Evolutionary conservation across 2,888 invertebrate species (phyloP).

Genomic region (Drosophila anceps): DNA sequence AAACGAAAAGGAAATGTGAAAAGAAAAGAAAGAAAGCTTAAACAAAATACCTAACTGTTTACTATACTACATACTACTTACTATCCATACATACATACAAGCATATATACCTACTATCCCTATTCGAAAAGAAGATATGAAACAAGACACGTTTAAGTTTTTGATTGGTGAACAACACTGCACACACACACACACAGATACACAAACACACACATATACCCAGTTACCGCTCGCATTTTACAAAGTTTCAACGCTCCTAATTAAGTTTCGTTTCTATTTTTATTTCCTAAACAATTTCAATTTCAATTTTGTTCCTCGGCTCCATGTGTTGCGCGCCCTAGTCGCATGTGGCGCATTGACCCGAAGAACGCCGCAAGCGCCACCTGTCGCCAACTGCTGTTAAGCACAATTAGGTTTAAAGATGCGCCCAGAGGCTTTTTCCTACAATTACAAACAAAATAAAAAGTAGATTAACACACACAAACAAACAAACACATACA

Average conservation of each 20-base stretch:
- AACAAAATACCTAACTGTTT: constrained; percentile 65
- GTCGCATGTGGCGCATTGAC: constrained; percentile 56
- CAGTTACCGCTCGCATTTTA: constrained; percentile 56
- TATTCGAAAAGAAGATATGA: constrained; percentile 23
- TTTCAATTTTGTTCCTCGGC: constrained; percentile 63
- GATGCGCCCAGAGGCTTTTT: constrained; percentile 79
- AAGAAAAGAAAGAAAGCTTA: constrained; percentile 51
- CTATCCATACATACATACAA: constrained; percentile 50
- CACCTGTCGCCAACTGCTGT: constrained; percentile 65
- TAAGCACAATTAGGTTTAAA: constrained; percentile 77
- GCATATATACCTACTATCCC: constrained; percentile 55
- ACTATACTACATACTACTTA: constrained; percentile 73
- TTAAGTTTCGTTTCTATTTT: constrained; percentile 31
- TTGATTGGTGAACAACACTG: constrained; percentile 51
- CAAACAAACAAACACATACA: constrained; percentile 45
- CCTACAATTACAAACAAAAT: constrained; percentile 59
- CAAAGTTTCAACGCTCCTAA: constrained; percentile 61
- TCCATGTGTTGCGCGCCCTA: constrained; percentile 49
- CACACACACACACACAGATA: constrained; percentile 5
- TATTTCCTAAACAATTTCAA: constrained; percentile 24
- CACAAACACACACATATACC: constrained; percentile 3
- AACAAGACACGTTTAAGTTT: constrained; percentile 60
- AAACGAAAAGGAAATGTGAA: constrained; percentile 42
- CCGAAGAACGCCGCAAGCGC: constrained; percentile 61
- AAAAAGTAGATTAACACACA: constrained; percentile 48